phyloP scores from a whole-genome alignment of 2,888 invertebrate species.

The Nectonema munidae region DNA sequence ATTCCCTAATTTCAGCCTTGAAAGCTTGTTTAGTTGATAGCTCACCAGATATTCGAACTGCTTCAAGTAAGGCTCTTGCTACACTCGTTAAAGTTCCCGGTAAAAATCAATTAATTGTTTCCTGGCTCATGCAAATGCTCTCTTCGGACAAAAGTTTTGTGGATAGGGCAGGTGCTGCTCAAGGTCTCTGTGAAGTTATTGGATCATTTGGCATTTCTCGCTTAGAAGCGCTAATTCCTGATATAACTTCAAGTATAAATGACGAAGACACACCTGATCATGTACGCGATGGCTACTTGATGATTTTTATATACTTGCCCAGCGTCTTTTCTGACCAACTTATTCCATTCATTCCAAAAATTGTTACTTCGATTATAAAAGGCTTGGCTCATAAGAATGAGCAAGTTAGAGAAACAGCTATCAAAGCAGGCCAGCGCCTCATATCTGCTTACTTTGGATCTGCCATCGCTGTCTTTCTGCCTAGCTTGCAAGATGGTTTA shows the following conservation, averaged over 20 bases:
- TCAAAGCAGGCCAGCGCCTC: conserved; percentile 76
- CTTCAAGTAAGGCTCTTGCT: conserved; percentile 71
- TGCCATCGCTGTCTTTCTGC: conserved; percentile 44
- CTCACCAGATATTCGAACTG: conserved; percentile 67
- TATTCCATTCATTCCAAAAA: conserved; percentile 69
- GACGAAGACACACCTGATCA: conserved; percentile 37
- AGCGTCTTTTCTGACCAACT: conserved; percentile 77
- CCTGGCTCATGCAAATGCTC: conserved; percentile 89
- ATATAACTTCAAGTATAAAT: conserved; percentile 21
- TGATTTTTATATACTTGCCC: conserved; percentile 99
- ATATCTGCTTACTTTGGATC: conserved; percentile 80
- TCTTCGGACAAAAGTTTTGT: conserved; percentile 77
- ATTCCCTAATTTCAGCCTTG: conserved; percentile 72
- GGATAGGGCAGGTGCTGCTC: conserved; percentile 67
- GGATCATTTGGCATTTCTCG: conserved; percentile 76
- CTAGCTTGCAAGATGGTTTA: conserved; percentile 53
- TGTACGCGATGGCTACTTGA: conserved; percentile 94
- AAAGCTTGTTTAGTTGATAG: conserved; percentile 81
- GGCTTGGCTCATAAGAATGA: conserved; percentile 94
- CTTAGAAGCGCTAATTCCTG: conserved; percentile 70
- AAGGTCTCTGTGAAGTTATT: conserved; percentile 73
- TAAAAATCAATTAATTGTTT: conserved; percentile 28
- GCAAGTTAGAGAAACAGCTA: conserved; percentile 78
- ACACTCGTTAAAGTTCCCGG: conserved; percentile 50
- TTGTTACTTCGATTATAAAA: conserved; percentile 72